phyloP scores from a whole-genome alignment of 2,113 vertebrate species.

The Trematomus loennbergii region DNA sequence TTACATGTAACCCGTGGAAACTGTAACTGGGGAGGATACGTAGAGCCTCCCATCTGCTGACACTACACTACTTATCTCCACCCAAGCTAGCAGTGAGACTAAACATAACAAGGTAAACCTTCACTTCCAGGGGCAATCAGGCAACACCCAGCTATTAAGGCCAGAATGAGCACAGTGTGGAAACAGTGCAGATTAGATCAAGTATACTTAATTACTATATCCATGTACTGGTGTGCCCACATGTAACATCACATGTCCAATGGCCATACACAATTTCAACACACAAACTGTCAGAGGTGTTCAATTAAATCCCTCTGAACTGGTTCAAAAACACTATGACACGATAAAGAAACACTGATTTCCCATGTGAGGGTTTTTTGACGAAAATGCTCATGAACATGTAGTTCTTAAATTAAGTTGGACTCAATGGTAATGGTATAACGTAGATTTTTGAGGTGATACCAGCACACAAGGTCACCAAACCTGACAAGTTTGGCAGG shows the following conservation, averaged over 20 bases:
- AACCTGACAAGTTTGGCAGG: not conserved
- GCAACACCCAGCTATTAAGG: constrained; percentile 60
- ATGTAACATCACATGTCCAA: not conserved
- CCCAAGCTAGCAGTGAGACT: constrained; percentile 42
- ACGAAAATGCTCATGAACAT: too few species aligned
- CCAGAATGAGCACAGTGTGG: constrained; percentile 5
- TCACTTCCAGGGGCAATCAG: constrained; percentile 19
- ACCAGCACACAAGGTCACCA: not conserved
- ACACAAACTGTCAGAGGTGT: not conserved
- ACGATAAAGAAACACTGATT: too few species aligned
- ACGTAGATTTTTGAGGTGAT: too few species aligned
- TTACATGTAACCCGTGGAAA: too few species aligned
- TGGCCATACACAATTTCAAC: not conserved
- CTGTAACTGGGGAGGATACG: not conserved
- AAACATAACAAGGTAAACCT: constrained; percentile 49
- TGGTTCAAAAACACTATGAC: too few species aligned
- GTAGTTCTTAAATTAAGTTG: too few species aligned
- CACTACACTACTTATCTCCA: constrained; percentile 21
- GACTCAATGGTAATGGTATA: not conserved
- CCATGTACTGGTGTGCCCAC: not conserved
- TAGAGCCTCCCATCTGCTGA: not conserved
- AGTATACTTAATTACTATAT: constrained; percentile 10
- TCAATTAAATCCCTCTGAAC: not conserved
- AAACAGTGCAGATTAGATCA: constrained; percentile 1
- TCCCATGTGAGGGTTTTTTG: not conserved